Percentiles rank a stretch among this genome's conserved stretches.
These are phyloP conservation scores for Oreonectes daqikongensis DNA, from an alignment of 2,797 vertebrate genomes.

Conservation along the genomic window DNA sequence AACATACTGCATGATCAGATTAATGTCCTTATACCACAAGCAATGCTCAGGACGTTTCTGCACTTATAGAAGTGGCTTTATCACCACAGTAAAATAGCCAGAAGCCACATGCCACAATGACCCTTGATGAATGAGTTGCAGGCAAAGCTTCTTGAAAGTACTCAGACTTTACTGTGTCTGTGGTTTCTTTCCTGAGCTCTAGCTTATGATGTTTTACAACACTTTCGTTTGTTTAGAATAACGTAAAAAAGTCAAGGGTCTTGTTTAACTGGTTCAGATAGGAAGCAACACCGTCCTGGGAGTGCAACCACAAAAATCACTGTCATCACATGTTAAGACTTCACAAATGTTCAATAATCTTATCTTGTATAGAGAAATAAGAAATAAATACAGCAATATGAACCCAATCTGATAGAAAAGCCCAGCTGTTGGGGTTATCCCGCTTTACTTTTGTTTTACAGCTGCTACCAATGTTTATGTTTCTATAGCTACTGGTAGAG, in stretches of 20 bases:
- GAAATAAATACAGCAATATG: not conserved
- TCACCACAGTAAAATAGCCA: slow-evolving; percentile 1
- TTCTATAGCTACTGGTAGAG: no score
- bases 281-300: slow-evolving; percentile 5
- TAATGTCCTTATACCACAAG: no score
- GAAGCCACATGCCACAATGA: not conserved
- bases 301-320: not conserved
- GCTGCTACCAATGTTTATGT: no score
- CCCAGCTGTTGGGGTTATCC: no score
- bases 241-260: not conserved
- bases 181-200: not conserved
- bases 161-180: not conserved
- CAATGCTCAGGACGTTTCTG: not conserved
- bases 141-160: not conserved
- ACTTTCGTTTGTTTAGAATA: not conserved
- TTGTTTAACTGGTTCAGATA: not conserved
- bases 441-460: no score
- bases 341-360: not conserved
- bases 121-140: not conserved
- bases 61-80: not conserved
- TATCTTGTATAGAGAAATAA: not conserved
- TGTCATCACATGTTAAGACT: not conserved
- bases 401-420: not conserved
- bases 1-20: not conserved
- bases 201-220: slow-evolving; percentile 27